Conservation (phyloP, 2,888 invertebrate genomes). For the Dynastes tityus region DNA sequence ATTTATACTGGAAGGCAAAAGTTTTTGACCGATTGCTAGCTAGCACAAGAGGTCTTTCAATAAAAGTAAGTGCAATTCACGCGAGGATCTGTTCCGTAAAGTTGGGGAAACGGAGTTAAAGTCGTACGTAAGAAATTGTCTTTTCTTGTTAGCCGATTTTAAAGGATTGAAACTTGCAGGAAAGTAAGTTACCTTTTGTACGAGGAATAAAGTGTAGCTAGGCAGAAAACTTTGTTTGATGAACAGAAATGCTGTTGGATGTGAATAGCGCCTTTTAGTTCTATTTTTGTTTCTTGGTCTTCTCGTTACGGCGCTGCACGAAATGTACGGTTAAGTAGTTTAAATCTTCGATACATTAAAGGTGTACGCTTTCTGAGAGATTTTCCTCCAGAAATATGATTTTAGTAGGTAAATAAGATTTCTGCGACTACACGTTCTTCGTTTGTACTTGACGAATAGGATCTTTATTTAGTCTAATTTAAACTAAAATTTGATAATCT, state of each 20-base stretch:
- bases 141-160: slow-evolving; percentile 47
- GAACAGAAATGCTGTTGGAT: slow-evolving; percentile 31
- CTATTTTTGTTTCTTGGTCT: slow-evolving; percentile 26
- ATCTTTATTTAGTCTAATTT: too few relatives aligned
- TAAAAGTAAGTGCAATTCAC: slow-evolving; percentile 34
- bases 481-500: too few relatives aligned
- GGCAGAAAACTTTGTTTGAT: slow-evolving; percentile 47
- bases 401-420: slow-evolving; percentile 6
- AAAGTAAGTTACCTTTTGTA: slow-evolving; percentile 43
- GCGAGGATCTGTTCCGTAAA: slow-evolving; percentile 36
- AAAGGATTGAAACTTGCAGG: slow-evolving; percentile 45
- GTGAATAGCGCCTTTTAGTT: slow-evolving; percentile 24
- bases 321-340: slow-evolving; percentile 37
- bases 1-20: slow-evolving; percentile 30
- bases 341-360: slow-evolving; percentile 33
- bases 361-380: slow-evolving; percentile 4
- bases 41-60: slow-evolving; percentile 33
- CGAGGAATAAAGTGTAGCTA: slow-evolving; percentile 40
- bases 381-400: slow-evolving; percentile 4
- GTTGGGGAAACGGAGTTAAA: slow-evolving; percentile 34
- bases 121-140: slow-evolving; percentile 46
- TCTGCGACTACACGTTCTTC: too few relatives aligned
- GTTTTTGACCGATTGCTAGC: slow-evolving; percentile 41
- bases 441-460: too few relatives aligned
- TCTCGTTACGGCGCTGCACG: slow-evolving; percentile 25